Evolutionary conservation across 1,140 invertebrate species (phyloP), one percentile per base, ranked within the genome.

Genomic region (Metopolophium dirhodum): DNA sequence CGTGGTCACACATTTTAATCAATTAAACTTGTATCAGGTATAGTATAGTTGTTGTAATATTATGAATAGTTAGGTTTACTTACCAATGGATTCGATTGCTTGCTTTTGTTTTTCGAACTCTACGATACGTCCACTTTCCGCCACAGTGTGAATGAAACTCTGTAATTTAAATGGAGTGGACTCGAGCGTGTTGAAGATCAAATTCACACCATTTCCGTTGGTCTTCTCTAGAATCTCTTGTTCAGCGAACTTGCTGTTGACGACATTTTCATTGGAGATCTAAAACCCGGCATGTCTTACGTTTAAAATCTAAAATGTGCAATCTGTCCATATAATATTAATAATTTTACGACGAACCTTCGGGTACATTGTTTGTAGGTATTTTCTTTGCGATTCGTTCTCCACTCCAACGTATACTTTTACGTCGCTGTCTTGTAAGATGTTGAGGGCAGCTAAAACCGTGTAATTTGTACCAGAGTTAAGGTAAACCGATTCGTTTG

Each of bases 401-500:
- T 85, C 47, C 7, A 93, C 91, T 18, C 82, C 51, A 18, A 93
- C 91, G 49, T 93, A 93, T 41, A 93, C 35, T 18, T 41, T 83
- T 22, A 85, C 82, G 49, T 93, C 41, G 35, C 35, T 51, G 26
- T 93, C 35, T 86, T 93, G 51, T 45, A 93, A n/a, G 30, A 93
- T 86, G 14, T 86, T 83, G 0, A 94, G 37, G 1, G 98, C 98
- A 14, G 98, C 98, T 96, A 99, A 98, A 6, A 99, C 98, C 45
- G 99, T 98, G 94, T 98, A 99, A 94, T 99, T 99, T 94, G 98
- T 97, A 94, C 99, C 99, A 91, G 99, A 98, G 95, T 99, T 99
- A 94, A 99, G 98, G 2, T 99, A 96, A 41, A 99, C 96, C 61
- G 96, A 96, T 94, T 99, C 98, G 7, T 98, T 98, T 93, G 96